phyloP scores from a whole-genome alignment of 2,113 vertebrate genomes.

The Pyrgilauda ruficollis region DNA sequence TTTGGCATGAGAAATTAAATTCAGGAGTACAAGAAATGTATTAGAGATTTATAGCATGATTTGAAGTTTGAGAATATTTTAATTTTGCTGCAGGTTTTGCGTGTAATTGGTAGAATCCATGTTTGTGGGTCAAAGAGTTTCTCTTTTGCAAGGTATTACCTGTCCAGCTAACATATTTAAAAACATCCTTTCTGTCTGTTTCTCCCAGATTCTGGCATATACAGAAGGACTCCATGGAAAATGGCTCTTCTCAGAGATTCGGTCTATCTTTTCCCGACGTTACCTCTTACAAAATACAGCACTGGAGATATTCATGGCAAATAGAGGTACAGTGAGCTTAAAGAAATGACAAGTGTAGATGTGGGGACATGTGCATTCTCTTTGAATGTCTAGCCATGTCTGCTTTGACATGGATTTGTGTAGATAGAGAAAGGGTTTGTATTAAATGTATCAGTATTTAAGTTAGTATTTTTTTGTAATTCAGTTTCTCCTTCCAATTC shows the following conservation, averaged over 20 bases:
- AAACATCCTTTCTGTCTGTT: not conserved
- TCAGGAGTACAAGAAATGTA: not conserved
- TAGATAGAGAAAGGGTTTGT: not conserved
- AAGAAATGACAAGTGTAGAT: not conserved
- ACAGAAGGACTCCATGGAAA: constrained; percentile 97
- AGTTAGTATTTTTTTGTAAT: not conserved
- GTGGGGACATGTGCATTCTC: not conserved
- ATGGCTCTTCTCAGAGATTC: constrained; percentile 97
- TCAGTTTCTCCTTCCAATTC: not conserved
- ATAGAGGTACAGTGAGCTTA: constrained; percentile 82
- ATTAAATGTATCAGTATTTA: not conserved
- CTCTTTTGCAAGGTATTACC: not conserved
- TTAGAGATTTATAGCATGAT: not conserved
- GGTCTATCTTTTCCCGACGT: constrained; percentile 90
- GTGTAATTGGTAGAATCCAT: not conserved
- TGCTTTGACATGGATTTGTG: not conserved
- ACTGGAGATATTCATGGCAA: constrained; percentile 97
- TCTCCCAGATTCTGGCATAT: constrained; percentile 86
- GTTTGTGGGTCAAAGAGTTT: not conserved
- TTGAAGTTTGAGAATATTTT: not conserved
- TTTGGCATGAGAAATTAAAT: not conserved
- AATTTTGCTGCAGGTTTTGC: not conserved
- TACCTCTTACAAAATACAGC: constrained; percentile 96
- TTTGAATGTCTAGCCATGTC: not conserved
- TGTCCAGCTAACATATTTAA: not conserved